Evolutionary conservation across 1,140 invertebrate genomes (phyloP).

Genomic region (Drosophila tropicalis): DNA sequence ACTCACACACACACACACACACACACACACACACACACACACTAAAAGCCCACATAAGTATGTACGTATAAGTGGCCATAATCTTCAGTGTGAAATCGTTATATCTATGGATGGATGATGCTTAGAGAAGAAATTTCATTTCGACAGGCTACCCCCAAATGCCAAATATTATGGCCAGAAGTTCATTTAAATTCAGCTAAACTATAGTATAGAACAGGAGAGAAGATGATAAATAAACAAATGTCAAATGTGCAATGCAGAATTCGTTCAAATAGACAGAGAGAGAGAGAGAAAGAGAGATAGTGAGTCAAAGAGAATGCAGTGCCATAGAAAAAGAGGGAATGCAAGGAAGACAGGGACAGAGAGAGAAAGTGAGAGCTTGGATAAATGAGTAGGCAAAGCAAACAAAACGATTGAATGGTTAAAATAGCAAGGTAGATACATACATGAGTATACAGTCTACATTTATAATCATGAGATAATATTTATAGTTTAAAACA

Average conservation of each 20-base stretch:
- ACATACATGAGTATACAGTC: neutral
- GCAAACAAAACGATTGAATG: constrained; percentile 1
- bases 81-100: constrained; percentile 32
- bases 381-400: constrained; percentile 2
- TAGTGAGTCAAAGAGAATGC: too few species aligned
- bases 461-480: neutral
- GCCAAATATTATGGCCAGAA: constrained; percentile 31
- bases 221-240: constrained; percentile 52
- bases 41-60: neutral
- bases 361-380: too few species aligned
- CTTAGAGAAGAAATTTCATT: constrained; percentile 30
- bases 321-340: too few species aligned
- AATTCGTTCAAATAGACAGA: neutral
- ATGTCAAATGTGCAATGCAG: constrained; percentile 30
- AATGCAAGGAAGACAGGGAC: neutral
- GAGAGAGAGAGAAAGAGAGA: neutral
- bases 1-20: constrained; percentile 10
- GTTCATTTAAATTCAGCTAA: constrained; percentile 37
- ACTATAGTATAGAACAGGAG: constrained; percentile 15
- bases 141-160: constrained; percentile 41
- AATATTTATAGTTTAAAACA: neutral
- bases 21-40: neutral
- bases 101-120: neutral
- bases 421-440: neutral
- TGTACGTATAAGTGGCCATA: constrained; percentile 25